A percentile compares a stretch with the other conserved stretches of the same genome.
Conservation (phyloP, 2,797 vertebrate genomes). For the Hoplostethus atlanticus region DNA sequence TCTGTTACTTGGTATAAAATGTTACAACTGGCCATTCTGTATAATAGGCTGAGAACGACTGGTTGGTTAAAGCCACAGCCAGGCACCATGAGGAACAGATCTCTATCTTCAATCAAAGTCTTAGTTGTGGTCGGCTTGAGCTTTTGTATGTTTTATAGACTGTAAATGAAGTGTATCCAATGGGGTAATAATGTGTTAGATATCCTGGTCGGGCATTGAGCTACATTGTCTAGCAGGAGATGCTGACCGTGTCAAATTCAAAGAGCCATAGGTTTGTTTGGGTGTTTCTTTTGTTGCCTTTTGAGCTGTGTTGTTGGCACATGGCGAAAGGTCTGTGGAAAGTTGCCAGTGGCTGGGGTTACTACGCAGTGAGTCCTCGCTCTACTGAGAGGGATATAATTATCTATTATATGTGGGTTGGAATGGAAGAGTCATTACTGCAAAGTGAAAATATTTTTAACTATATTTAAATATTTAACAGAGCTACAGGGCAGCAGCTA, state of each 20-base stretch:
- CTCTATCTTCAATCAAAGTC: constrained; percentile 37
- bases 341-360: constrained; percentile 68
- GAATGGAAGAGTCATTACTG: constrained; percentile 1
- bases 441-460: constrained; percentile 8
- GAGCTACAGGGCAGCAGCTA: too few species aligned
- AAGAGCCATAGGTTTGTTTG: constrained; percentile 59
- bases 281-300: constrained; percentile 60
- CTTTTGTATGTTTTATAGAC: constrained; percentile 51
- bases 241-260: constrained; percentile 49
- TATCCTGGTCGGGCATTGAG: constrained; percentile 57
- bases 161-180: constrained; percentile 70
- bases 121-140: constrained; percentile 25
- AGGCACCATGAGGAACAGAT: constrained; percentile 27
- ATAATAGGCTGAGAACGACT: constrained; percentile 33
- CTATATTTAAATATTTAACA: too few species aligned
- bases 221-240: constrained; percentile 57
- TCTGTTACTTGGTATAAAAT: constrained; percentile 26
- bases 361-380: constrained; percentile 48
- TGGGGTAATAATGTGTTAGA: constrained; percentile 64
- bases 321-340: constrained; percentile 61
- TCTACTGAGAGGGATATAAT: constrained; percentile 29
- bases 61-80: constrained; percentile 39
- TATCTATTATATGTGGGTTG: constrained; percentile 7
- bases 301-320: constrained; percentile 63
- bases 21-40: constrained; percentile 23